phyloP scores from a whole-genome alignment of 2,113 vertebrate species.

The Crotalus tigris region DNA sequence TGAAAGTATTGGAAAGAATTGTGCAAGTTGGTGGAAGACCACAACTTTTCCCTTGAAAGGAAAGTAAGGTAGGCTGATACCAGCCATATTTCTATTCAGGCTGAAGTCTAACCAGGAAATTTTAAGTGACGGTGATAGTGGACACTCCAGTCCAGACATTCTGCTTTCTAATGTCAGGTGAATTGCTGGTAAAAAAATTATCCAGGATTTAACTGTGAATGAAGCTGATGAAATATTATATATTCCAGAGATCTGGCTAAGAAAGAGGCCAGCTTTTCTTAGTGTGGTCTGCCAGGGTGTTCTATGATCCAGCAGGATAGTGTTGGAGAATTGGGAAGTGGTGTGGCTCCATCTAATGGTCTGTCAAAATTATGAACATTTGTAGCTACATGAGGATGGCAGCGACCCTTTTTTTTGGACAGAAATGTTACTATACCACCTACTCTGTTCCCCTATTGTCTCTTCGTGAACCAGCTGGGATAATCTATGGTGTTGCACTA shows the following conservation, averaged over 20 bases:
- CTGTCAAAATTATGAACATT: background rate
- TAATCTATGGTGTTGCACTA: background rate
- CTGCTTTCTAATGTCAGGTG: background rate
- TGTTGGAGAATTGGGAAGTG: background rate
- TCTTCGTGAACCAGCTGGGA: background rate
- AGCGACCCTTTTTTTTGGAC: background rate
- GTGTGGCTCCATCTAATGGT: background rate
- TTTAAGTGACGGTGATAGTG: background rate
- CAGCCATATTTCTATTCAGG: background rate
- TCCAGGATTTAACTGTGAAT: background rate
- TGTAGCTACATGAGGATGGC: background rate
- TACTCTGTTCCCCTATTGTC: background rate
- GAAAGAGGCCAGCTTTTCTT: background rate
- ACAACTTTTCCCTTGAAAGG: background rate
- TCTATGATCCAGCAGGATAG: background rate
- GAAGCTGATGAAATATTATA: background rate
- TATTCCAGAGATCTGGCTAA: background rate
- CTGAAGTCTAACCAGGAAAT: background rate
- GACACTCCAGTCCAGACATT: background rate
- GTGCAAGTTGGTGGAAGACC: background rate
- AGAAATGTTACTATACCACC: background rate
- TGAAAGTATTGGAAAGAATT: background rate
- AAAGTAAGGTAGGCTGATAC: background rate
- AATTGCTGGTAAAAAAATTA: background rate
- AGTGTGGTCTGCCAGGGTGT: background rate